Base-by-base conservation (phyloP, 2,113 vertebrate species). In the Microtus oregoni region DNA sequence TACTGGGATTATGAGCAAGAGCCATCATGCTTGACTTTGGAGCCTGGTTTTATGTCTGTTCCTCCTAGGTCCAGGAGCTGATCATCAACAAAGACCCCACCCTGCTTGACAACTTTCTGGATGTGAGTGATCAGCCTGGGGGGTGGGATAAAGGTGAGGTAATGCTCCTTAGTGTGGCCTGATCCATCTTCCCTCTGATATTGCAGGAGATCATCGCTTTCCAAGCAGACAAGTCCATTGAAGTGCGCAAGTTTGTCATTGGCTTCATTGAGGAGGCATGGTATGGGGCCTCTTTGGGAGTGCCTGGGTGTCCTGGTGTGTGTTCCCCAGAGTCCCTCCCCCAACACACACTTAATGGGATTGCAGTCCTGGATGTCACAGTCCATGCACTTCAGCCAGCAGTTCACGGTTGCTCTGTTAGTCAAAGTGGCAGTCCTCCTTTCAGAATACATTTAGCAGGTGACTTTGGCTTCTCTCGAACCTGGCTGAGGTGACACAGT, bases 211-310 rank as follows among this genome's bases (percentile, higher is more conserved):
- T 99, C 90, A 99, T 99, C 63, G 99, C 99, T 0, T 99, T 99
- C 98, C 99, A 99, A 96, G 99, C 99, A 0, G 99, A 99, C 97
- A 99, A 99, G 63, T 99, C 99, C 0, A 99, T 99, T 0, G 99
- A 99, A 97, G 99, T 99, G 73, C 99, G 99, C 20, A 99, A 99
- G 70, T 99, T 99, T 97, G 99, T 99, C 88, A 99, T 99, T 32
- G 99, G 99, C 55, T 99, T 99, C 97, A 99, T 99, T 5, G 99
- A 99, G 97, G 99, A 99, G 95, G 99, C 99, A 11, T 99, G 99
- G 99, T 99, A 97, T 0, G 97, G 44, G 35, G 61, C 0, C 0
- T 38, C 1, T 4, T 35, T 5, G 9, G 20, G 61, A 30, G 12
- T 2, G 5, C 55, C 68, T 68, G n/a, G 70, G 35, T 67, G 35